These are phyloP conservation scores for Typhlichthys subterraneus DNA, from an alignment of 2,797 vertebrate species.

Conservation along the genomic window DNA sequence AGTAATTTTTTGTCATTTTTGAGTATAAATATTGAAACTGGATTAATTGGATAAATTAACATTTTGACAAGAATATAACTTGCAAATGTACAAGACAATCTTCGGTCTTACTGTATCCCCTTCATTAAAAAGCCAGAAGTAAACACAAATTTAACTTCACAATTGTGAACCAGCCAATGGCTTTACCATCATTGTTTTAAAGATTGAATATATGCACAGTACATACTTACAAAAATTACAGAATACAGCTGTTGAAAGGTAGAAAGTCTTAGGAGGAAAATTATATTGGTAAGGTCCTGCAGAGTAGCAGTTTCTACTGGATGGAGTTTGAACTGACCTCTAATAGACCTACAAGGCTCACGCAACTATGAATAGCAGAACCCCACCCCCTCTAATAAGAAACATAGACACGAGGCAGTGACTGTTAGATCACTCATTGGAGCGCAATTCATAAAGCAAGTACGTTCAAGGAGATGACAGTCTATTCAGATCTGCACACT, in stretches of 20 bases:
- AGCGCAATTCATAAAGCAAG: constrained; percentile 1
- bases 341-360: constrained; percentile 66
- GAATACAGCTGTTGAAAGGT: constrained; percentile 19
- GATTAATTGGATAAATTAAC: neutral
- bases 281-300: constrained; percentile 25
- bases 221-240: constrained; percentile 58
- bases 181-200: neutral
- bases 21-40: neutral
- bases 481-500: neutral
- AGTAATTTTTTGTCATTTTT: neutral
- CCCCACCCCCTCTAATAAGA: constrained; percentile 65
- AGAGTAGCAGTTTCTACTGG: constrained; percentile 56
- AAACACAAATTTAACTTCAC: neutral
- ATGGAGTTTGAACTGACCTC: constrained; percentile 61
- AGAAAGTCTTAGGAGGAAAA: constrained; percentile 16
- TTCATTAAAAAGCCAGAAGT: neutral
- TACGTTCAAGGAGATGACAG: constrained; percentile 10
- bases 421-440: constrained; percentile 21
- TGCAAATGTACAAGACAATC: neutral
- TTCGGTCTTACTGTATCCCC: neutral
- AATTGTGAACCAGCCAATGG: neutral
- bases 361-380: constrained; percentile 78
- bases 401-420: constrained; percentile 48
- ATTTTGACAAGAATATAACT: neutral
- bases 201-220: neutral